Evolutionary conservation across 2,113 vertebrate species (phyloP).

Genomic region (Cyanistes caeruleus): DNA sequence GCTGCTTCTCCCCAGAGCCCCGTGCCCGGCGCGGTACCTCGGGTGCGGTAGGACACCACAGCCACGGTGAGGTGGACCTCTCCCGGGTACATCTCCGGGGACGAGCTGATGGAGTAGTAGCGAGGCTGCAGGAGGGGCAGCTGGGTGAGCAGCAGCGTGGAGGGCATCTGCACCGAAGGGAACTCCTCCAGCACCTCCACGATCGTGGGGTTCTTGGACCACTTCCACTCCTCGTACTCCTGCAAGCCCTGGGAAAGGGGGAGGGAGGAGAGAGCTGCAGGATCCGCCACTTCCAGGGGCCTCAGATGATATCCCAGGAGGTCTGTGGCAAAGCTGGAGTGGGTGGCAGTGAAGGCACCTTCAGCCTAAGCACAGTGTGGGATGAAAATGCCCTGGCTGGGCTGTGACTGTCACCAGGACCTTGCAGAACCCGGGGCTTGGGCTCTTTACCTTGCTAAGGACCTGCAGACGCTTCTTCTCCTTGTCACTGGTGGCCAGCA

Average conservation of each 20-base stretch:
- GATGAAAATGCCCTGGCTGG: neutral
- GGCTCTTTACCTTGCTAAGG: conserved; percentile 88
- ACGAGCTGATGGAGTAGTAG: conserved; percentile 99
- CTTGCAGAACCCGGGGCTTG: neutral
- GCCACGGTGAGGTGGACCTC: conserved; percentile 98
- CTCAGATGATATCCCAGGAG: fast-evolving
- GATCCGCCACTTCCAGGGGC: neutral
- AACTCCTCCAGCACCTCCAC: conserved; percentile 97
- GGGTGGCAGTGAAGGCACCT: neutral
- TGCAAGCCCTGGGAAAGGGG: conserved; percentile 85
- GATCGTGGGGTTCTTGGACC: conserved; percentile 92
- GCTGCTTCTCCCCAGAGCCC: neutral
- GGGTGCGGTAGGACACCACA: conserved; percentile 89
- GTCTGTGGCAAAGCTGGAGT: fast-evolving
- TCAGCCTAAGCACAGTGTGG: neutral
- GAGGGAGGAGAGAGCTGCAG: neutral
- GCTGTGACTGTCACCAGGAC: neutral
- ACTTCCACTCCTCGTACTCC: conserved; percentile 98
- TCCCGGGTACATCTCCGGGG: conserved; percentile 86
- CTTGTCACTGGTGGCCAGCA: conserved; percentile 88
- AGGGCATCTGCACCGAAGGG: conserved; percentile 91
- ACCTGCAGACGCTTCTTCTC: conserved; percentile 90
- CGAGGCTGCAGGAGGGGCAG: conserved; percentile 93
- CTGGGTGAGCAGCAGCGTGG: conserved; percentile 92
- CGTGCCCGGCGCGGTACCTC: conserved; percentile 73